Base-by-base conservation (phyloP, 2,797 vertebrate species). In the Acropternis orthonyx region DNA sequence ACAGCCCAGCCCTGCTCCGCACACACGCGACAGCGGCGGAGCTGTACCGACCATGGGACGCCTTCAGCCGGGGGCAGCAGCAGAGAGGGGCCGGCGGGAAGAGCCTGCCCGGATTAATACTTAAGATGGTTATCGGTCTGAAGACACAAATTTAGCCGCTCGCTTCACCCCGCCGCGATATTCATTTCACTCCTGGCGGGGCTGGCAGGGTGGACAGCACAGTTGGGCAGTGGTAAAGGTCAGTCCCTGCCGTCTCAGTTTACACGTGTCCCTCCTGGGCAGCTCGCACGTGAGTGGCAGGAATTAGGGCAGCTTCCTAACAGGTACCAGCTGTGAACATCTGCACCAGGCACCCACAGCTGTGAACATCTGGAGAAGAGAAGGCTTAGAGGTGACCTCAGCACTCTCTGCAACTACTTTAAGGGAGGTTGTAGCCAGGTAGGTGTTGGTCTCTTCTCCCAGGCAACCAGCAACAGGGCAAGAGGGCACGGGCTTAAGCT, bases 111-210 rank as follows among this genome's bases (percentile, higher is more conserved):
- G 23, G 95, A 55, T 92, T 98, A 96, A 98, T 97, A 79, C 97
- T 98, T 95, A 97, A 98, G 97, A 98, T 93, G 97, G 96, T 94
- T 96, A 88, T 95, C 75, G 23, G 91, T 74, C 95, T 88, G 93
- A 95, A 98, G 92, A 97, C 98, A 98, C 98, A 98, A 98, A 99
- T 98, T 99, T 99, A 98, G 99, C 98, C 92, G 44, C 98, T 98
- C 97, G 98, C 98, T 97, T 97, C 96, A 97, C 87, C 77, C 77
- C 85, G 66, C 88, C 78, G 95, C 20, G 72, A 94, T 98, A 98
- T 98, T 98, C 92, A 58, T 97, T 98, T 98, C 97, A 95, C 94
- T 22, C 63, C 67, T 12, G 27, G 88, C 84, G 56, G 41, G 13
- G 91, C 78, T 79, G 92, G 75, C 92, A 76, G 95, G 93, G 77